Conservation (phyloP, 2,888 invertebrate genomes). For the Acanthosepion esculentum region DNA sequence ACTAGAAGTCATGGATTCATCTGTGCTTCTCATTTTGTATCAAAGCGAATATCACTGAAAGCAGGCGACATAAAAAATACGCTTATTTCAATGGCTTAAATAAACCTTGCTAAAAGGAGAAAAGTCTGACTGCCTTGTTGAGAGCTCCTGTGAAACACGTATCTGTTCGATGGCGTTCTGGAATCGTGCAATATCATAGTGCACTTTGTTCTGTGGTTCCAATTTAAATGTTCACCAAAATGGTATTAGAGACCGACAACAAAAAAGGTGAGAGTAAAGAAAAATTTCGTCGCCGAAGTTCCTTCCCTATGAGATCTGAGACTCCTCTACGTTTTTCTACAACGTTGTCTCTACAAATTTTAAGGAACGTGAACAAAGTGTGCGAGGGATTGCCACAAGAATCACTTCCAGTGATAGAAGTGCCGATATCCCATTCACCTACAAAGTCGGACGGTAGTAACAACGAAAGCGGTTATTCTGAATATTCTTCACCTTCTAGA, state of each 20-base stretch:
- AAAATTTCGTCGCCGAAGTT: not conserved
- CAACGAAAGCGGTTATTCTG: not conserved
- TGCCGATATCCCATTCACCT: not conserved
- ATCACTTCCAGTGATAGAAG: not conserved
- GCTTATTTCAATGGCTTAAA: not conserved
- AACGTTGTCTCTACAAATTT: not conserved
- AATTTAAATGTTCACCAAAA: not conserved
- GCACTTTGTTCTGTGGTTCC: not conserved
- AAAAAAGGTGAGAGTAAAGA: not conserved
- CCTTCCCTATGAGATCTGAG: not conserved
- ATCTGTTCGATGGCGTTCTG: not conserved
- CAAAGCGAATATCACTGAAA: not conserved
- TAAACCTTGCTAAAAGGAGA: not conserved
- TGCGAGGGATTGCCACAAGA: not conserved
- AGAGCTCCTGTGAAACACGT: not conserved
- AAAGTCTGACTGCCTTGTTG: not conserved
- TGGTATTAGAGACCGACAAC: constrained; percentile 16
- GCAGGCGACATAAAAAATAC: not conserved
- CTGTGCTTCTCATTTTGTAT: not conserved
- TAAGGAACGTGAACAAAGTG: not conserved
- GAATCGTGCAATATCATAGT: not conserved
- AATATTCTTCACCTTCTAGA: not conserved
- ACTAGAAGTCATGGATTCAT: not conserved
- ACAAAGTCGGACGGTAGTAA: not conserved
- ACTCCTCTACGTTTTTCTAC: not conserved